Evolutionary conservation across 2,797 vertebrate genomes (phyloP).

Genomic region (Bovichtus diacanthus): DNA sequence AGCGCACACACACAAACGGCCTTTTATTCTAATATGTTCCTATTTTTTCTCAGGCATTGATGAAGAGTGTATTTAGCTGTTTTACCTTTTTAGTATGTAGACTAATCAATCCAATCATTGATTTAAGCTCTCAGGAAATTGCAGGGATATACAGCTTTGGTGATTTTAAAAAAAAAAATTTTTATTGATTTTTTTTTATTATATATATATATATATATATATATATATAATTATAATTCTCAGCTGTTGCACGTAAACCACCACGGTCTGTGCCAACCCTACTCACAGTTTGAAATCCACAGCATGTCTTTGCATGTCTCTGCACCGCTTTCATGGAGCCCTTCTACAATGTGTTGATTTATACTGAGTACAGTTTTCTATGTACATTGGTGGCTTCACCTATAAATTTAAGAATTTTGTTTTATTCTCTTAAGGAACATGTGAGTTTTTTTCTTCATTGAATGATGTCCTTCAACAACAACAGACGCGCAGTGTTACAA

Average conservation of each 20-base stretch:
- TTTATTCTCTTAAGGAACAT: constrained; percentile 17
- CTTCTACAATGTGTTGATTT: constrained; percentile 47
- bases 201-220: too few species aligned
- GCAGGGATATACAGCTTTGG: constrained; percentile 62
- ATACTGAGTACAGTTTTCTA: constrained; percentile 34
- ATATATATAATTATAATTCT: constrained; percentile 19
- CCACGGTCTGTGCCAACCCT: constrained; percentile 42
- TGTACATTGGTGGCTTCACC: constrained; percentile 43
- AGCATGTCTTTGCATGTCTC: constrained; percentile 58
- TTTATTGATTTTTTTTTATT: too few species aligned
- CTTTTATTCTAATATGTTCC: constrained; percentile 65
- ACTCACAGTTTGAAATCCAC: constrained; percentile 46
- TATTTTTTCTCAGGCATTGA: constrained; percentile 76
- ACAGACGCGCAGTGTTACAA: constrained; percentile 36
- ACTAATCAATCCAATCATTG: constrained; percentile 51
- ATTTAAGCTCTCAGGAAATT: constrained; percentile 77
- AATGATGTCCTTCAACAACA: constrained; percentile 38
- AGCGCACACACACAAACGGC: constrained; percentile 51
- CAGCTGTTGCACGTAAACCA: constrained; percentile 53
- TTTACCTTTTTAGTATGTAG: constrained; percentile 45
- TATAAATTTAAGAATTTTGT: constrained; percentile 30
- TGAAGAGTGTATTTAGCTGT: constrained; percentile 56
- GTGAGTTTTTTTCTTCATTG: constrained; percentile 5
- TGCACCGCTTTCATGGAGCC: constrained; percentile 51
- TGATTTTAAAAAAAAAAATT: too few species aligned